Evolutionary conservation across 2,888 invertebrate genomes (phyloP), one percentile per base, ranked within the genome.

Genomic region (Reticulitermes lucifugus): DNA sequence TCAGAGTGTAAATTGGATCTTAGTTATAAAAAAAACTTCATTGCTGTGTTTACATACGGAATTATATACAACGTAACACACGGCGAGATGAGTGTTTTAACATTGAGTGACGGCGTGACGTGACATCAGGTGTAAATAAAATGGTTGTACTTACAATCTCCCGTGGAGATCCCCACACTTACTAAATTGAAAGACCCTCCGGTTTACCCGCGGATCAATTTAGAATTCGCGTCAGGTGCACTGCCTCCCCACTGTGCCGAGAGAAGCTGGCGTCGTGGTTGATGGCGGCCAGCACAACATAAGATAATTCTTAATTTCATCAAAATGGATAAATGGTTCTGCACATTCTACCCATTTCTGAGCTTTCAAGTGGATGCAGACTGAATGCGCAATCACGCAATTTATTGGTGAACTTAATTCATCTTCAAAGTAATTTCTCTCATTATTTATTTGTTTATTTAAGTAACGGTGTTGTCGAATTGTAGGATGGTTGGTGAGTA

Each of bases 31-130:
- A 35, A 80, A 80, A 60, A 41, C 29, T 80, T 80, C 35, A 80
- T 80, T 80, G 59, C 80, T 22, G 35, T 80, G 80, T 80, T 80
- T 80, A 80, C 80, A 80, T 60, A 80, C 60, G 51, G 79, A 79
- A 79, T 79, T 79, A 79, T 79, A 79, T 12, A n/a, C 71, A 41
- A 41, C 73, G 41, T 3, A 35, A 18, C 65, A 12, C 65, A 65
- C n/a, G 14, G 65, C n/a, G 70, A 70, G 70, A 70, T 70, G 70
- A 70, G 25, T 70, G 29, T 55, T 80, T 80, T 80, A 80, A 80
- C 29, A 14, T 55, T 80, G 80, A 80, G 80, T 80, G 80, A 80
- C 80, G 60, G 80, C 80, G 60, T 80, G 80, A 80, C 80, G 29
- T 35, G 59, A 25, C 79, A 60, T 80, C 80, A 80, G 60, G 80